phyloP scores from a whole-genome alignment of 2,888 invertebrate genomes.

The Tenthredo scrophulariae region DNA sequence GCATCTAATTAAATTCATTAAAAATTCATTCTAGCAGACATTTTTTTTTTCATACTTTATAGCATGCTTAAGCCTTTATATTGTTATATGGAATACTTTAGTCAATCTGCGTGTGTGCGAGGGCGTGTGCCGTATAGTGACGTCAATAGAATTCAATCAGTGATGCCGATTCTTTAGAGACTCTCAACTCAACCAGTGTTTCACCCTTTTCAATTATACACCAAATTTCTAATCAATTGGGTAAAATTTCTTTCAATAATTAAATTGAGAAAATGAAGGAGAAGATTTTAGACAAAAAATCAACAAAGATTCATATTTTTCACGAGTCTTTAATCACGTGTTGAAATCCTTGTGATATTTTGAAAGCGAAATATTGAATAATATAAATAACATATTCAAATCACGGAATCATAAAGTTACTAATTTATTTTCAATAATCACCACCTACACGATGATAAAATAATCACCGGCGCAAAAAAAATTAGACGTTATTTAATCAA shows the following conservation, averaged over 20 bases:
- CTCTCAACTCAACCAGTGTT: constrained; percentile 55
- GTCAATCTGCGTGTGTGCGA: constrained; percentile 1
- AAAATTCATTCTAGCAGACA: constrained; percentile 23
- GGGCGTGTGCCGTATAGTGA: constrained; percentile 56
- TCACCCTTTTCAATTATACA: neutral
- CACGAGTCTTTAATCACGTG: too few relatives aligned
- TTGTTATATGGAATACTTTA: neutral
- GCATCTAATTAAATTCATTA: constrained; percentile 33
- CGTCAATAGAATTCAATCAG: constrained; percentile 62
- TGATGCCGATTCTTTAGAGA: constrained; percentile 59
- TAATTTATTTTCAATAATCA: neutral
- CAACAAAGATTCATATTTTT: neutral
- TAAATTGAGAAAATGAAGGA: neutral
- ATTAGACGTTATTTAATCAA: constrained; percentile 6
- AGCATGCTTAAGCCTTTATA: neutral
- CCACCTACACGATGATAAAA: neutral
- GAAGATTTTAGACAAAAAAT: neutral
- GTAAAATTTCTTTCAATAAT: too few relatives aligned
- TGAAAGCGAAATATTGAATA: neutral
- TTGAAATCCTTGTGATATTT: too few relatives aligned
- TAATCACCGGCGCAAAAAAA: neutral
- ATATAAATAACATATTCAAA: neutral
- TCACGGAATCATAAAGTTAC: neutral
- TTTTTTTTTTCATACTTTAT: neutral
- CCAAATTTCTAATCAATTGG: neutral